These are phyloP conservation scores for Machaerirhynchus nigripectus DNA, from an alignment of 2,113 vertebrate species.

Conservation along the genomic window DNA sequence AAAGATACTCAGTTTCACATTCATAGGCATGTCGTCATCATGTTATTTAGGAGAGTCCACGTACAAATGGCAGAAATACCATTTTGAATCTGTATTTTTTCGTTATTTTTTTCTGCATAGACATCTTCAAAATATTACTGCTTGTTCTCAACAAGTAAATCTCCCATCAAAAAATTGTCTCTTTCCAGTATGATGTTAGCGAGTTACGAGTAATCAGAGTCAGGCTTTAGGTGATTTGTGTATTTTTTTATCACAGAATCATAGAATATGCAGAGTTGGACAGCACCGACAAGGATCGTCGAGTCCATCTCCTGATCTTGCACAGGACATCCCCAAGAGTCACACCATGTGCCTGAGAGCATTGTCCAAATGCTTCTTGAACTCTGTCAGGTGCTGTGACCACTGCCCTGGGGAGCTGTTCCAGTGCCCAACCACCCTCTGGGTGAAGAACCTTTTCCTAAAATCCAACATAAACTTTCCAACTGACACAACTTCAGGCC, in stretches of 20 bases:
- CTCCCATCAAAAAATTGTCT: neutral
- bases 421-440: neutral
- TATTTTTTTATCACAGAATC: neutral
- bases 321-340: neutral
- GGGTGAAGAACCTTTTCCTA: neutral
- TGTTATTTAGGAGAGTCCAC: neutral
- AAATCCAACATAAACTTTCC: fast-evolving
- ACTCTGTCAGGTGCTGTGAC: neutral
- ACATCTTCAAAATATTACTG: neutral
- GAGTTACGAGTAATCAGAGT: neutral
- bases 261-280: neutral
- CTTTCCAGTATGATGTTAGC: neutral
- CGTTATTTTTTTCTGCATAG: neutral
- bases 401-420: neutral
- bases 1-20: neutral
- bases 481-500: neutral
- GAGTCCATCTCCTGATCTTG: neutral
- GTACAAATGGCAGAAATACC: neutral
- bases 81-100: neutral
- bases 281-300: neutral
- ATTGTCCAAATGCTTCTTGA: fast-evolving
- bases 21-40: neutral
- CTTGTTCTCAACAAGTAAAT: neutral
- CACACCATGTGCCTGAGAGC: neutral
- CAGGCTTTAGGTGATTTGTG: neutral